Evolutionary conservation across 2,888 invertebrate species (phyloP), one percentile per base, ranked within the genome.

Genomic region (Beris chalybata): DNA sequence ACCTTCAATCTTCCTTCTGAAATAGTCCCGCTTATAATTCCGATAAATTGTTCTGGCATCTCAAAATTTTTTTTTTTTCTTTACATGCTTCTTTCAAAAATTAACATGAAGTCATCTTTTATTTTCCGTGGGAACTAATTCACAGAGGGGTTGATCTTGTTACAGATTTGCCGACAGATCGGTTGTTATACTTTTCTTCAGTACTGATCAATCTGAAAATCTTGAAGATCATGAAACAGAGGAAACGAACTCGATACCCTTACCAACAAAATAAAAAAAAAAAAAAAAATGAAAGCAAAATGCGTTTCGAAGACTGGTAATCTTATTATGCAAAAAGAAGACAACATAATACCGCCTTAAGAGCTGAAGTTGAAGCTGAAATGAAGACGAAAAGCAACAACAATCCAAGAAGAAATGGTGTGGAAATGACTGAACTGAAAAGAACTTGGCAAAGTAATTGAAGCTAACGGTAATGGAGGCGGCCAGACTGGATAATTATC

Each of bases 71-170:
- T n/a, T 38, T 7, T 38, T 9, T 38, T 5, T 38, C 3, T 38
- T 38, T 4, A 38, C 5, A 38, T 38, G 38, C 5, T 9, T 38
- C 38, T 38, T 38, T 38, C 38, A 38, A 38, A 38, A 38, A 38
- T 38, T 38, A 38, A 13, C 53, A 53, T 12, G 53, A 53, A 53
- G 30, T 29, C 45, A 57, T 57, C 57, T 57, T 57, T 57, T 57
- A 57, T 57, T 57, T 45, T 29, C 57, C 57, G 57, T 57, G 57
- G 57, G 57, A 57, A 57, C 29, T 57, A 11, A 45, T 13, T 31
- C 57, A 9, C 47, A 57, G 45, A 45, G 12, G 32, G 22, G 47
- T 29, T 44, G 47, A 57, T 57, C 57, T 57, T 45, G 57, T 57
- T 57, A 57, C 57, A 57, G 47, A 57, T 57, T 29, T 57, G 45